These are phyloP conservation scores for Himalopsyche japonica DNA, from an alignment of 2,888 invertebrate genomes.

Conservation along the genomic window DNA sequence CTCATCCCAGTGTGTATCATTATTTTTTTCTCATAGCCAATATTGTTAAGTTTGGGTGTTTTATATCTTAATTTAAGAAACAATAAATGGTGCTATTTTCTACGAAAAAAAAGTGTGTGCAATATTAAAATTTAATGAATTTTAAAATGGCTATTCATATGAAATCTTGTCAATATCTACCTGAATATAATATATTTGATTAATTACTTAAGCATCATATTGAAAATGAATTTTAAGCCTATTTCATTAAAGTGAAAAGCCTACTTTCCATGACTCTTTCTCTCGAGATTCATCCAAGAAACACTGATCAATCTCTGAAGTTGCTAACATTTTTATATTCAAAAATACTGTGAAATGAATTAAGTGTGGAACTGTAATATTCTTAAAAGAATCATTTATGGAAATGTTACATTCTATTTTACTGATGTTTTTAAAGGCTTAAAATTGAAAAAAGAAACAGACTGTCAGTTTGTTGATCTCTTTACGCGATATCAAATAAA, in stretches of 20 bases:
- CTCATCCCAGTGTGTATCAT: not conserved
- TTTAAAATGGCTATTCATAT: not conserved
- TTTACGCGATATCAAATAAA: not conserved
- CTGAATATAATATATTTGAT: not conserved
- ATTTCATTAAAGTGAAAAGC: no score
- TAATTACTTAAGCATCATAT: not conserved
- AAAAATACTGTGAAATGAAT: no score
- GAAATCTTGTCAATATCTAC: not conserved
- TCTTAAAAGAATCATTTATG: no score
- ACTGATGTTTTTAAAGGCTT: not conserved
- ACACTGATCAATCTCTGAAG: no score
- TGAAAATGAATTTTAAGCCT: no score
- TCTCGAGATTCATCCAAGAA: no score
- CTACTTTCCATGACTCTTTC: no score
- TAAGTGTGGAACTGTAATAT: no score
- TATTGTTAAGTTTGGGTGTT: not conserved
- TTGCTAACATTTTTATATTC: no score
- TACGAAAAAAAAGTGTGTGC: not conserved
- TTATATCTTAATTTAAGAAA: not conserved
- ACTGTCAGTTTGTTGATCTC: not conserved
- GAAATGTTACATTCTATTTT: not conserved
- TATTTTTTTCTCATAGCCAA: not conserved
- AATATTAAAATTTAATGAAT: not conserved
- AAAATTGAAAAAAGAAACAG: no score
- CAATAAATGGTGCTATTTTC: slow-evolving; percentile 8